These are phyloP conservation scores for Tragopan temminckii DNA, from an alignment of 2,797 vertebrate species.

Conservation along the genomic window DNA sequence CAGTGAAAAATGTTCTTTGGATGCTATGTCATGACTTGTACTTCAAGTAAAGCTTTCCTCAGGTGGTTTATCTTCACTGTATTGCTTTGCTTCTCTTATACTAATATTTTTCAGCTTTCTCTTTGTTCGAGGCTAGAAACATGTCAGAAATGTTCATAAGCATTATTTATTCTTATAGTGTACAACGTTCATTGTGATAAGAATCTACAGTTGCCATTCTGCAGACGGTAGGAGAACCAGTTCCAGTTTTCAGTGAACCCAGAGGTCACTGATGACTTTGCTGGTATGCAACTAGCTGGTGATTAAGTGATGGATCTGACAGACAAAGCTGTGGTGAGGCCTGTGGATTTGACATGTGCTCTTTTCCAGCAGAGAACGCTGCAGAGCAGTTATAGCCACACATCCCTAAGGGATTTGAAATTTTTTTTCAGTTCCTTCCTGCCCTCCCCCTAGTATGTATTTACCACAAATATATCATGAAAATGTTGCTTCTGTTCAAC, in stretches of 20 bases:
- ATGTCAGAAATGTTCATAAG: slow-evolving; percentile 14
- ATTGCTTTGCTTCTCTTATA: slow-evolving; percentile 61
- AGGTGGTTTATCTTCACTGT: slow-evolving; percentile 43
- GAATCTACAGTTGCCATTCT: neutral
- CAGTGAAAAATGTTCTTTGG: slow-evolving; percentile 64
- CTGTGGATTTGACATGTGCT: neutral
- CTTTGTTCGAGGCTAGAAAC: slow-evolving; percentile 10
- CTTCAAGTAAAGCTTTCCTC: slow-evolving; percentile 72
- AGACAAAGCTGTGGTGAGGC: neutral
- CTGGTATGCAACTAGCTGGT: neutral
- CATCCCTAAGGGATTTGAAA: neutral
- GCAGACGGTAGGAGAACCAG: slow-evolving; percentile 30
- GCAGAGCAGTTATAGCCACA: slow-evolving; percentile 1
- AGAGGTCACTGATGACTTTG: slow-evolving; percentile 12
- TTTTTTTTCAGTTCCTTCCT: neutral
- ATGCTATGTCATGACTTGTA: slow-evolving; percentile 61
- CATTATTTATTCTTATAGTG: slow-evolving; percentile 32
- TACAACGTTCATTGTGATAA: slow-evolving; percentile 1
- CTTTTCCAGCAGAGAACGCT: slow-evolving; percentile 68
- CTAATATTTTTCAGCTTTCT: slow-evolving; percentile 50
- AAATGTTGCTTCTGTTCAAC: slow-evolving; percentile 1
- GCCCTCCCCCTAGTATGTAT: rapidly evolving
- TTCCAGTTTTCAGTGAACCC: slow-evolving; percentile 16
- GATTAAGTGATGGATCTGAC: slow-evolving; percentile 18
- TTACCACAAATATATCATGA: neutral